Conservation (phyloP, 1,140 invertebrate genomes). For the Venturia canescens region DNA sequence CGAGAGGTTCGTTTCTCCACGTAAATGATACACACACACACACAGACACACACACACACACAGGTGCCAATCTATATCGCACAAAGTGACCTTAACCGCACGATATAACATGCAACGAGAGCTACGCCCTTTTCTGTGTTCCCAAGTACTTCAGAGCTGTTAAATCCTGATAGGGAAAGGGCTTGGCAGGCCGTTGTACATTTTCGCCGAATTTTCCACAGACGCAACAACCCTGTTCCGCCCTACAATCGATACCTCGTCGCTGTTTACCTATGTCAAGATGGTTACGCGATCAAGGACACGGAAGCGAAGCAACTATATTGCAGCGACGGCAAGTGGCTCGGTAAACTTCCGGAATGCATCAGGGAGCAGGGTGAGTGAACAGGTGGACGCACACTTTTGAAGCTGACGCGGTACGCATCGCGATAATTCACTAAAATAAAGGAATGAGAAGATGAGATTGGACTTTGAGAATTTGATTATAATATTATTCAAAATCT, state of each 20-base stretch:
- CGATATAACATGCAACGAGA: neutral
- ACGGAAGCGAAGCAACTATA: slow-evolving; percentile 76
- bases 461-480: too few relatives aligned
- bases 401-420: too few relatives aligned
- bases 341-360: slow-evolving; percentile 78
- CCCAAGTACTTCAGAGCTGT: neutral
- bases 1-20: slow-evolving; percentile 61
- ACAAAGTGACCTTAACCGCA: neutral
- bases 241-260: slow-evolving; percentile 79
- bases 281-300: slow-evolving; percentile 76
- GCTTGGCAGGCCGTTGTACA: slow-evolving; percentile 21
- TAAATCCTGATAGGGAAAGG: slow-evolving; percentile 1
- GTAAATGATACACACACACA: neutral
- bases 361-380: slow-evolving; percentile 68
- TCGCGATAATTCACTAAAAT: too few relatives aligned
- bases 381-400: neutral
- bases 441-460: too few relatives aligned
- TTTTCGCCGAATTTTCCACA: slow-evolving; percentile 55
- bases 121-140: neutral
- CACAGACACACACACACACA: neutral
- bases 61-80: neutral
- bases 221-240: slow-evolving; percentile 71
- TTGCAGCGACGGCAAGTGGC: slow-evolving; percentile 78
- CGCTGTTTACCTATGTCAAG: slow-evolving; percentile 78
- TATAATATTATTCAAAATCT: too few relatives aligned